Base-by-base conservation (phyloP, 2,888 invertebrate species). In the Halocaridina rubra region DNA sequence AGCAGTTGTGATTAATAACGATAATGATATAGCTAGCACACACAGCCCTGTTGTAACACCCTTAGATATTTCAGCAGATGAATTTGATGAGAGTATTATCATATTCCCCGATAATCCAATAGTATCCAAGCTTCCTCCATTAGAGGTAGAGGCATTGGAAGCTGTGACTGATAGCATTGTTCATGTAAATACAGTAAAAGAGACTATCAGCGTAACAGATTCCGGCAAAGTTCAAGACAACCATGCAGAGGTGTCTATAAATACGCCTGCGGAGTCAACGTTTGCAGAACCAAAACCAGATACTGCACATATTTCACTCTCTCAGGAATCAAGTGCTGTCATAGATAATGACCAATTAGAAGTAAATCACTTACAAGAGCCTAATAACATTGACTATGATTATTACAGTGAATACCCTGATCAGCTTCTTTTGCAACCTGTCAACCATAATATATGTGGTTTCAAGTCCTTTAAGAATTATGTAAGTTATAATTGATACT, bases 371-470 rank as follows among this genome's bases (percentile, higher is more conserved):
- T 16, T 16, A 46, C 13, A 46, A 16, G 16, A 46, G 2, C 46
- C 46, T 0, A 19, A 29, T n/a, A 32, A 0, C n/a, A 22, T 16
- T 2, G 59, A 82, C 59, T 77, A 77, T 24, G 33, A 71, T 59
- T 72, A 72, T 24, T 71, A 46, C 29, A 29, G 32, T 1, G 27
- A 72, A 27, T 71, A 72, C 61, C 29, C 57, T 2, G 82, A 77
- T 24, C 77, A 82, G 16, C 29, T 59, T 10, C 19, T 81, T 24
- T 59, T 82, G 13, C 77, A 71, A 46, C 77, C 82, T 1, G 77
- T 82, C 39, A 82, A 82, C 71, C 76, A 82, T 19, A 77, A 77
- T n/a, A 82, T 82, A 33, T 82, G 82, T 29, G 82, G 82, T 33
- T 82, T 82, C 59, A 82, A 82, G 32, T 76, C 77, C 46, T 19